phyloP scores from a whole-genome alignment of 2,113 vertebrate species.

The Pomatostomus ruficeps region DNA sequence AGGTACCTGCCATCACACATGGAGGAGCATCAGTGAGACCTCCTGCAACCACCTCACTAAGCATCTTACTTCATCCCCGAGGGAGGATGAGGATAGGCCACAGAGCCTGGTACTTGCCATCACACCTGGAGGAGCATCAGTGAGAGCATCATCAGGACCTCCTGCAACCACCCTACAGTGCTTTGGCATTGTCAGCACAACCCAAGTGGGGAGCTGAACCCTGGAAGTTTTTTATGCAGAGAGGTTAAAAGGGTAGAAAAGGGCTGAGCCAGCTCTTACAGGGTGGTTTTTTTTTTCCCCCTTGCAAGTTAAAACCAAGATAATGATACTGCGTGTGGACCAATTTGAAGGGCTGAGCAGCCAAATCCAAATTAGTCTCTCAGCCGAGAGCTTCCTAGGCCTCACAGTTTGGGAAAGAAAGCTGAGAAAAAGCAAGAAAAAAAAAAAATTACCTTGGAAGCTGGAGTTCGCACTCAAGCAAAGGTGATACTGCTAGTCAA shows the following conservation, averaged over 20 bases:
- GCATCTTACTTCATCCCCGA: background rate
- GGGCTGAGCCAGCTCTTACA: slow-evolving; percentile 15
- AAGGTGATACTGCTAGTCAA: slow-evolving; percentile 67
- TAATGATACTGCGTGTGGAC: slow-evolving; percentile 89
- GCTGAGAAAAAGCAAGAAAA: slow-evolving; percentile 50
- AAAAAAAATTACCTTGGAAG: slow-evolving; percentile 47
- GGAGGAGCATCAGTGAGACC: background rate
- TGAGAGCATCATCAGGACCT: background rate
- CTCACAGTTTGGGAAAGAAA: slow-evolving; percentile 71
- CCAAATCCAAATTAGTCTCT: slow-evolving; percentile 87
- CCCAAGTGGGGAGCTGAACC: background rate
- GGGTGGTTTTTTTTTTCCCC: background rate
- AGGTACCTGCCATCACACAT: background rate
- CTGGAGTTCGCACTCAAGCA: slow-evolving; percentile 26
- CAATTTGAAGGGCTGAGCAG: slow-evolving; percentile 64
- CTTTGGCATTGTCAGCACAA: background rate
- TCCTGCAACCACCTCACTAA: background rate
- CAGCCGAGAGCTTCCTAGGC: slow-evolving; percentile 82
- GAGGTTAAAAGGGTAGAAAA: slow-evolving; percentile 41
- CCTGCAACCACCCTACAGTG: background rate
- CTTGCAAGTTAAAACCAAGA: slow-evolving; percentile 82
- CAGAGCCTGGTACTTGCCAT: background rate
- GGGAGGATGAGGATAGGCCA: background rate
- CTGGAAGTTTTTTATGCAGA: background rate
- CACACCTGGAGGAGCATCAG: background rate